Conservation (phyloP, 2,113 vertebrate species). For the Platycercus adscitus region DNA sequence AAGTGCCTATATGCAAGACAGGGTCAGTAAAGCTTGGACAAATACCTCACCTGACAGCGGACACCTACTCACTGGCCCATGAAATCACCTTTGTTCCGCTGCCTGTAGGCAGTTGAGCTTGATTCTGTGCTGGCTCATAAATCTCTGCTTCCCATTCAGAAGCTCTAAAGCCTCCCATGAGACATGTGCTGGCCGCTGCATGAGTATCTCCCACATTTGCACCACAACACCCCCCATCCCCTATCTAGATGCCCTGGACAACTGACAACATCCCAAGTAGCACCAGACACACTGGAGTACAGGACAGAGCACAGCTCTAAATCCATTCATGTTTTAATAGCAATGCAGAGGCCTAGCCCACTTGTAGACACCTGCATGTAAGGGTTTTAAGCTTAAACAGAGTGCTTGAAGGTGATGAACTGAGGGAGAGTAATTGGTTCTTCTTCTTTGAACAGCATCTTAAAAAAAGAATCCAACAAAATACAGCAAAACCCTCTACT, state of each 20-base stretch:
- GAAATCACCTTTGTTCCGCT: neutral
- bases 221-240: neutral
- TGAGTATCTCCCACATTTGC: neutral
- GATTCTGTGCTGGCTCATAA: neutral
- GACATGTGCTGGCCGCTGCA: neutral
- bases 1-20: neutral
- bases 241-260: no score
- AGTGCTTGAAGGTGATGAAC: neutral
- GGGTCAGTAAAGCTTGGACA: neutral
- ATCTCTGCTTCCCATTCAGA: neutral
- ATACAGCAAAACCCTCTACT: neutral
- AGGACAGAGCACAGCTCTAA: neutral
- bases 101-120: neutral
- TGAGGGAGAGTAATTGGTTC: neutral
- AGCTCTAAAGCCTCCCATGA: neutral
- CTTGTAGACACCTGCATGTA: neutral
- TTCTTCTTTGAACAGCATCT: neutral
- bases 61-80: neutral
- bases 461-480: neutral
- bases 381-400: neutral
- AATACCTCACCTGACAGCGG: rapidly evolving
- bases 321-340: neutral
- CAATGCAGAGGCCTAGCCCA: neutral
- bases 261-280: neutral
- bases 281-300: neutral